A percentile compares a stretch with the other conserved stretches of the same genome.
These are phyloP conservation scores for Aurelia sp. DNA, from an alignment of 30 jellyfish, hydroid and myxozoan species.

Conservation along the genomic window DNA sequence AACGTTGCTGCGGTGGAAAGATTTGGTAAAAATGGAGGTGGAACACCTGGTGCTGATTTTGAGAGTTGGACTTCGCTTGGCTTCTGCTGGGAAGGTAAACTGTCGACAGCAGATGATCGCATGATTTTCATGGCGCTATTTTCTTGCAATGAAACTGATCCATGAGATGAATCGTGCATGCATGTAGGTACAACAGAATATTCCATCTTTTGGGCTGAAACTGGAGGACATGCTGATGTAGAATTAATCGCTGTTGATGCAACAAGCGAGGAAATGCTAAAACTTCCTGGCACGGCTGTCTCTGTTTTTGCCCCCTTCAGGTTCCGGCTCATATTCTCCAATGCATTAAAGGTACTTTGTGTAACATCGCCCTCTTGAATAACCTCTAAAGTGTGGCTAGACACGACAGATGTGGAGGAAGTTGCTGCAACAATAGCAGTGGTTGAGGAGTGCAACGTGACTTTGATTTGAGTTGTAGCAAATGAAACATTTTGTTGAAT, in stretches of 20 bases:
- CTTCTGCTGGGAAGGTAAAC: not conserved
- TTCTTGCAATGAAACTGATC: not conserved
- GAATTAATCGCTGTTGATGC: not conserved
- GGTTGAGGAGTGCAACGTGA: not conserved
- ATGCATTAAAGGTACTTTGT: conserved; percentile 23
- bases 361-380: conserved; percentile 72
- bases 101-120: no score
- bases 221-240: not conserved
- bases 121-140: not conserved
- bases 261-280: not conserved
- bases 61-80: not conserved
- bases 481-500: not conserved
- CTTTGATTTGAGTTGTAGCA: not conserved
- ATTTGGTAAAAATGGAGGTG: not conserved
- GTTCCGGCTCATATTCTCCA: conserved; percentile 47
- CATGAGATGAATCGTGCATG: not conserved
- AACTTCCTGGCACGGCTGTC: not conserved
- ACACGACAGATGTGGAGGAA: not conserved
- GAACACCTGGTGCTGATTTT: not conserved
- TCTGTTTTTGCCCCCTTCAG: conserved; percentile 10
- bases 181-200: not conserved
- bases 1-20: not conserved
- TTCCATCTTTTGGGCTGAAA: not conserved
- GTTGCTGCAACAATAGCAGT: not conserved
- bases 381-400: conserved; percentile 58